Conservation (phyloP, 2,797 vertebrate species). For the Selene dorsalis region DNA sequence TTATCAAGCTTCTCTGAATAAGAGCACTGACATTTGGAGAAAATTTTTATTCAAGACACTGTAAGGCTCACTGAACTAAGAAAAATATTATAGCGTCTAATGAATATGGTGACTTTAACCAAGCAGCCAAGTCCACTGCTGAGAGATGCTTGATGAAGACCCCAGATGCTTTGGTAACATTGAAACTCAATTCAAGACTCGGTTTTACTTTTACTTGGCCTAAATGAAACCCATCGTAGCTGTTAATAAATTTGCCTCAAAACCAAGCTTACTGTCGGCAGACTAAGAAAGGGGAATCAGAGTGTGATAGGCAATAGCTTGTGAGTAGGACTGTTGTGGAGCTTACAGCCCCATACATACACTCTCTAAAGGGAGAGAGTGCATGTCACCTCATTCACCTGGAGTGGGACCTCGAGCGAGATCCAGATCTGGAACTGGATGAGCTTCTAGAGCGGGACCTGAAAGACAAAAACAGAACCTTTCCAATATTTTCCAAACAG, state of each 20-base stretch:
- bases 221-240: neutral
- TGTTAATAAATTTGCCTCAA: neutral
- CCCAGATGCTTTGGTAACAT: slow-evolving; percentile 25
- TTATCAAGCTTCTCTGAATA: slow-evolving; percentile 73
- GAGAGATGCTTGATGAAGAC: slow-evolving; percentile 68
- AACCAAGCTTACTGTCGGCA: slow-evolving; percentile 2
- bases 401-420: slow-evolving; percentile 96
- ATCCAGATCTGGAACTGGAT: slow-evolving; percentile 97
- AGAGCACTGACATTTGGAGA: slow-evolving; percentile 8
- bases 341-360: slow-evolving; percentile 82
- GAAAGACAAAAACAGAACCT: slow-evolving; percentile 89
- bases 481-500: slow-evolving; percentile 85
- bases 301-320: slow-evolving; percentile 20
- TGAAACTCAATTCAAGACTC: slow-evolving; percentile 19
- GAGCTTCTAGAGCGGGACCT: slow-evolving; percentile 98
- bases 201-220: neutral
- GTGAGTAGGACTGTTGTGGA: slow-evolving; percentile 59
- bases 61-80: neutral
- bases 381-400: slow-evolving; percentile 99
- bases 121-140: slow-evolving; percentile 1
- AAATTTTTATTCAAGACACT: neutral
- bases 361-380: slow-evolving; percentile 89
- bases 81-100: neutral
- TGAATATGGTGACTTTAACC: neutral
- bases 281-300: neutral